Evolutionary conservation across 92 coral and sea anemone species (phyloP).

Genomic region (Umimayanthus chanpuru): DNA sequence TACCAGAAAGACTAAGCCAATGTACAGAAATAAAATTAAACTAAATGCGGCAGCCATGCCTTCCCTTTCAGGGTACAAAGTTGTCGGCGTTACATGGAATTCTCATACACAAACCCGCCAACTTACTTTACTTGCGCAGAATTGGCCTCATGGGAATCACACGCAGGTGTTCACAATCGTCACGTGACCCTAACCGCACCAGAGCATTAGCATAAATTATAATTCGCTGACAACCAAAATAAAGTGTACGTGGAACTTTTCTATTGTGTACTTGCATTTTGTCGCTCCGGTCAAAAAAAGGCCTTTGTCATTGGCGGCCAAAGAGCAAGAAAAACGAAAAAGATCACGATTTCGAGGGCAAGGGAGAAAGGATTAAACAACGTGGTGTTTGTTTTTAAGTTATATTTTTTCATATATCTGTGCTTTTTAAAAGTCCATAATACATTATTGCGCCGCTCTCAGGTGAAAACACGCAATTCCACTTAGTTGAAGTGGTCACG

Average conservation of each 20-base stretch:
- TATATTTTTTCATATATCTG: background rate
- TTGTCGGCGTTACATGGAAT: slow-evolving; percentile 68
- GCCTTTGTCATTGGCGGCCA: slow-evolving; percentile 13
- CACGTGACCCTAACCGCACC: slow-evolving; percentile 60
- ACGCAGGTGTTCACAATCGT: slow-evolving; percentile 76
- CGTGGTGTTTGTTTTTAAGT: background rate
- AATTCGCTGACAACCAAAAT: background rate
- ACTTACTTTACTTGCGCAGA: slow-evolving; percentile 55
- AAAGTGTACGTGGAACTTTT: slow-evolving; percentile 50
- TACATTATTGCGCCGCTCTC: background rate
- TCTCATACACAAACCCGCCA: slow-evolving; percentile 87
- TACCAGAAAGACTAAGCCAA: slow-evolving; percentile 79
- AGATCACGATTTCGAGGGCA: background rate
- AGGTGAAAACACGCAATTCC: slow-evolving; percentile 1
- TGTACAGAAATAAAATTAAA: slow-evolving; percentile 81
- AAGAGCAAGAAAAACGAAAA: background rate
- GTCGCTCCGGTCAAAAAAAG: slow-evolving; percentile 27
- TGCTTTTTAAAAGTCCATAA: background rate
- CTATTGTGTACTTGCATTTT: slow-evolving; percentile 42
- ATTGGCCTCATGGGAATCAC: slow-evolving; percentile 90
- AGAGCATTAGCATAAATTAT: slow-evolving; percentile 60
- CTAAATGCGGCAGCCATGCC: slow-evolving; percentile 86
- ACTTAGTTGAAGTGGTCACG: slow-evolving; percentile 25
- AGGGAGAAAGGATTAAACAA: background rate
- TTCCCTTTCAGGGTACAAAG: slow-evolving; percentile 60